Conservation (phyloP, 2,113 vertebrate species). For the rabbit (Oryctolagus cuniculus) region mOryCun1.1 NC_091444.1:7729001-7729500, state of each 20-base stretch:
- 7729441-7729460: too few species aligned
- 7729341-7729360: neutral
- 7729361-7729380: neutral
- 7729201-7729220: neutral
- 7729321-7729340: neutral
- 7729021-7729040: neutral
- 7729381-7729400: neutral
- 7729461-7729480: neutral
- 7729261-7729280: neutral
- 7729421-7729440: neutral
- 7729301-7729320: neutral
- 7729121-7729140: neutral
- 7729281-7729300: neutral
- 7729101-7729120: neutral
- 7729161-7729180: neutral
- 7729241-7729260: neutral
- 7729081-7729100: neutral
- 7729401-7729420: neutral
- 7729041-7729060: neutral
- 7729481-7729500: rapidly evolving
- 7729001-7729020: neutral
- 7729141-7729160: neutral
- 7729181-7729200: neutral
- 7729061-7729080: neutral
- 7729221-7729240: neutral